Evolutionary conservation across 2,797 vertebrate genomes (phyloP), one percentile per base, ranked within the genome.

Genomic region (Intellagama lesueurii): DNA sequence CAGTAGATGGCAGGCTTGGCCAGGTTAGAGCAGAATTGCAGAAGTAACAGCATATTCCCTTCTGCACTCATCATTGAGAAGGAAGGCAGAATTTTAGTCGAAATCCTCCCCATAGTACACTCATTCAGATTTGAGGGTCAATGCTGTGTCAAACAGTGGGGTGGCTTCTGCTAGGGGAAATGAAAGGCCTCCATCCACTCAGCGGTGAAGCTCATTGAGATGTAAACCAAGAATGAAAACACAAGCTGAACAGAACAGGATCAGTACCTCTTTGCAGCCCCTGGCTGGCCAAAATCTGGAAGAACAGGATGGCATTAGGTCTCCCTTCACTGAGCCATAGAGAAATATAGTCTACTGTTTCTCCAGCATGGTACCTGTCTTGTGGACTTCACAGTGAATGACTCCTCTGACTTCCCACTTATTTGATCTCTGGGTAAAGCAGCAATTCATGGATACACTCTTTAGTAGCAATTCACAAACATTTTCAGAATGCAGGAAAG

Each of bases 1-100:
- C 96, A 85, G 89, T 91, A 96, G 95, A 85, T 96, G 95, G 96
- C 92, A 88, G 30, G 4, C 28, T 56, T 77, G 80, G 47, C n/a
- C 66, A 81, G 64, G 24, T 2, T 49, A 7, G 1, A 1, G 49
- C 24, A 72, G 7, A 9, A 44, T 7, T 14, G 16, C 47, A 22
- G 16, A 52, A 49, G 1, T 3, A 28, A 49, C 22, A 32, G 30
- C 14, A 3, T 16, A 30, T 5, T 2, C 12, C 16, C 66, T 1
- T 68, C 28, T 47, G 7, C 16, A 32, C 35, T 5, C 19, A 3
- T 30, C 9, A 32, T 19, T 40, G 32, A 28, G 30, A 35, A 1
- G 19, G 26, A 52, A 5, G 24, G 11, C 6, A 56, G 66, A 35
- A 56, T 11, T 35, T 72, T 9, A 26, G 17, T 4, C 47, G 14